Evolutionary conservation across 2,888 invertebrate genomes (phyloP).

Genomic region (Candidula unifasciata): DNA sequence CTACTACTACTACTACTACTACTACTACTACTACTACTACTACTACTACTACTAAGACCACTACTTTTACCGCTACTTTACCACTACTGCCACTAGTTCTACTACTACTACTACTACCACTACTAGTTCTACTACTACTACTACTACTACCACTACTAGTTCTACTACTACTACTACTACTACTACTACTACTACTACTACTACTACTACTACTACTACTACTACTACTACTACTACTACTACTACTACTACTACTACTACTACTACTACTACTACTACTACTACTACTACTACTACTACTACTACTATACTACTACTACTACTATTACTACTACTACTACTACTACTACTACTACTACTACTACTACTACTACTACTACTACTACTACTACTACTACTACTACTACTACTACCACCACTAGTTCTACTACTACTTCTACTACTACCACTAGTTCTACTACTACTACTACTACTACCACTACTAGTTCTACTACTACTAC

Average conservation of each 20-base stretch:
- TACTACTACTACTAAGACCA: not conserved
- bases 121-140: not conserved
- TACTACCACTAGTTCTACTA: too few species aligned
- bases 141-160: not conserved
- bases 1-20: conserved; percentile 8
- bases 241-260: conserved; percentile 15
- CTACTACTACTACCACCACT: too few species aligned
- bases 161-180: too few species aligned
- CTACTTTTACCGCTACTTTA: not conserved
- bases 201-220: not conserved
- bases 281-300: too few species aligned
- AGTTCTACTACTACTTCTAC: too few species aligned
- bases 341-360: not conserved
- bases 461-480: too few species aligned
- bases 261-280: too few species aligned
- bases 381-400: too few species aligned
- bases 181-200: too few species aligned
- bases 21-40: not conserved
- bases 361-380: too few species aligned
- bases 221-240: conserved; percentile 10
- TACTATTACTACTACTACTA: not conserved
- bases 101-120: not conserved
- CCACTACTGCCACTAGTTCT: not conserved
- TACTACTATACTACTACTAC: not conserved
- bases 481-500: too few species aligned